Evolutionary conservation across 2,888 invertebrate genomes (phyloP), one percentile per base, ranked within the genome.

Genomic region (Acleris sparsana): DNA sequence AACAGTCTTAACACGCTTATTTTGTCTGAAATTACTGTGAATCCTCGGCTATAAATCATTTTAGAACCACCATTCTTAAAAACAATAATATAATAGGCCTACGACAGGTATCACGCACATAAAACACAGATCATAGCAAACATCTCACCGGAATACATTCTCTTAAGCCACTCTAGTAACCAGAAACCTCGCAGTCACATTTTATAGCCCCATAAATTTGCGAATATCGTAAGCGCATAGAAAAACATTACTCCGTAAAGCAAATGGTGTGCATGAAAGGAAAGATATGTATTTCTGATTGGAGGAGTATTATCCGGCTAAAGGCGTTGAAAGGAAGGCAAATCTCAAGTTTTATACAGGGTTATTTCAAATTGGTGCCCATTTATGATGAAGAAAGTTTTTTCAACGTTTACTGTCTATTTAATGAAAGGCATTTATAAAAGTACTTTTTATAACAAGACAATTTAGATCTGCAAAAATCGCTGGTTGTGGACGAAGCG

Each of bases 201-300:
- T 66, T 66, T 66, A 66, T 66, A 56, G 61, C 43, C 56, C 68
- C 73, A 76, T 79, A 79, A 79, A 79, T 79, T 75, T 73, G 71
- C 69, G 75, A 79, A 78, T 75, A 78, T 75, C 74, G 75, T 73
- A 73, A 73, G 71, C 72, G 68, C 71, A 76, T 76, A 78, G 72
- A 73, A 76, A 75, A 75, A 75, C 74, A 75, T 73, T 70, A 69
- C 69, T 70, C 70, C 71, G 67, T 73, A 71, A 73, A 76, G 70
- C 68, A 72, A 77, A 74, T 75, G 78, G 75, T 73, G 73, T 76
- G 75, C 72, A 72, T 72, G 70, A 71, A 72, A 68, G 67, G 63
- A 68, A 64, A 68, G 63, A 64, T 67, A 55, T 68, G 64, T 68
- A 68, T 60, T 58, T 63, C 63, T 63, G 67, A 63, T 67, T 67